Conservation (phyloP, 2,113 vertebrate genomes). For the Corythornis vintsioides region DNA sequence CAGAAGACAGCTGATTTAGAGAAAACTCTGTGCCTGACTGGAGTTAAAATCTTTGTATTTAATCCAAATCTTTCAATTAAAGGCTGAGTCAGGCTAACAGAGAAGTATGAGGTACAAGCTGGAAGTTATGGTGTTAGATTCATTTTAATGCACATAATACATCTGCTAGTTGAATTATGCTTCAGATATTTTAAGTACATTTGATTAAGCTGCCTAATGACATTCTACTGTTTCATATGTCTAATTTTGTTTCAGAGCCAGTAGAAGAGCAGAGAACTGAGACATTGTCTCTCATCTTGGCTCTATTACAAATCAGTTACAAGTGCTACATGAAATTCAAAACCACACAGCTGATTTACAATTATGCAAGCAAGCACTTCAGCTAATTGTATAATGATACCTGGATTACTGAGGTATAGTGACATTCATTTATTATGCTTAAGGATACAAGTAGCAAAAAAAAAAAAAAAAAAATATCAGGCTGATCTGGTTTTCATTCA, state of each 20-base stretch:
- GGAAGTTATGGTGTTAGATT: background rate
- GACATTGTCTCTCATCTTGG: background rate
- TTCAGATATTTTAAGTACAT: background rate
- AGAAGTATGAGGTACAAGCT: background rate
- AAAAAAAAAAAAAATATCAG: too few species aligned
- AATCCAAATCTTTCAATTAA: background rate
- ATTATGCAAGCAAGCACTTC: conserved; percentile 14
- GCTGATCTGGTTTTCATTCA: too few species aligned
- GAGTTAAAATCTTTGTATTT: background rate
- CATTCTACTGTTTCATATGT: background rate
- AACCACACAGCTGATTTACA: background rate
- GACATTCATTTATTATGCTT: background rate
- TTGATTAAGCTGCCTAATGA: background rate
- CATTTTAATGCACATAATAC: background rate
- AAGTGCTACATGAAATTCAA: conserved; percentile 15
- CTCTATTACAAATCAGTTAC: background rate
- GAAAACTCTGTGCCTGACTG: background rate
- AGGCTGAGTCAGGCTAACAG: background rate
- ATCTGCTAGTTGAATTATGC: background rate
- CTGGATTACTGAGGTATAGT: background rate
- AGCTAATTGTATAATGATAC: background rate
- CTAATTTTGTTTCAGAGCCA: conserved; percentile 19
- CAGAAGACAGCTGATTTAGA: background rate
- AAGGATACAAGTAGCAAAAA: background rate
- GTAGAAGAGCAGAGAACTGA: background rate